Conservation (phyloP, 2,888 invertebrate genomes). For the Cephus nigrinus region DNA sequence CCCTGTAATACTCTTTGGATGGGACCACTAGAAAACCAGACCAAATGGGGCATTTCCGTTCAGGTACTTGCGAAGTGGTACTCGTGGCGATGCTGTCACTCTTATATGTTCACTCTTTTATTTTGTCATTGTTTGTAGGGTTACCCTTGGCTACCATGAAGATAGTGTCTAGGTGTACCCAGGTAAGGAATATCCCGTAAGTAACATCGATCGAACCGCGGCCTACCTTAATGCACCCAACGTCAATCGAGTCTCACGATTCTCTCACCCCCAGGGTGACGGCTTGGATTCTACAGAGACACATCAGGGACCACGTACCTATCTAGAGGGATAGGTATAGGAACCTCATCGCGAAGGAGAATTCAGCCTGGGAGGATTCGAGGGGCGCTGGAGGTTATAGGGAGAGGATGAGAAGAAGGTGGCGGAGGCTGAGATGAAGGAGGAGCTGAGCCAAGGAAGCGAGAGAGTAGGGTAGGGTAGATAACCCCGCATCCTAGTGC, state of each 20-base stretch:
- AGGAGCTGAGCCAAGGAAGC: conserved; percentile 16
- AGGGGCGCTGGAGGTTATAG: conserved; percentile 13
- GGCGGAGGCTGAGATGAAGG: conserved; percentile 21
- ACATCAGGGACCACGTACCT: background rate
- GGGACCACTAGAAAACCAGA: background rate
- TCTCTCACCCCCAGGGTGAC: background rate
- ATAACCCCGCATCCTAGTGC: conserved; percentile 63
- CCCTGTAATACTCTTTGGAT: conserved; percentile 46
- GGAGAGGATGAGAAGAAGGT: conserved; percentile 16
- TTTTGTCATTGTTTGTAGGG: background rate
- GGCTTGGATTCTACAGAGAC: background rate
- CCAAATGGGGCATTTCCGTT: background rate
- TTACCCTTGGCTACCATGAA: background rate
- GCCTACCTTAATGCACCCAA: background rate
- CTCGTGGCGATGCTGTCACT: background rate
- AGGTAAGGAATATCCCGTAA: background rate
- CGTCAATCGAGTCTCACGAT: background rate
- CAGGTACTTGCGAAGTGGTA: background rate
- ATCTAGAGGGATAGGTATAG: background rate
- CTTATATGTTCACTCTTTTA: background rate
- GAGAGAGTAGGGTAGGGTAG: conserved; percentile 53
- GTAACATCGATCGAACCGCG: background rate
- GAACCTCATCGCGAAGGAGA: background rate
- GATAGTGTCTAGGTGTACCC: background rate
- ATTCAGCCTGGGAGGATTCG: conserved; percentile 7